Evolutionary conservation across 2,888 invertebrate genomes (phyloP).

Genomic region (Euphydryas editha): DNA sequence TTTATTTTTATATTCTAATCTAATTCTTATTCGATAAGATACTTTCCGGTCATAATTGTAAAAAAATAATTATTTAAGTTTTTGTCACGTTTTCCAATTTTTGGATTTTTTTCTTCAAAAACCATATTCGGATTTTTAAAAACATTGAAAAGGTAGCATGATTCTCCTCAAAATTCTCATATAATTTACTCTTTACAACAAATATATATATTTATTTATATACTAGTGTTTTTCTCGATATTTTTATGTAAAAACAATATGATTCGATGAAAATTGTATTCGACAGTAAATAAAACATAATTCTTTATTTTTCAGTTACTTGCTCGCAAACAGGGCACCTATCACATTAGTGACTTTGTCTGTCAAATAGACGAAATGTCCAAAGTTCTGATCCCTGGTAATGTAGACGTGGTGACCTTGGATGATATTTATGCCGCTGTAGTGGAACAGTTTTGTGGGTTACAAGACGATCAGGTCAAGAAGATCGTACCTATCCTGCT

Average conservation of each 20-base stretch:
- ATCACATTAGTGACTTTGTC: conserved; percentile 58
- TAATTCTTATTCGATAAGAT: neutral
- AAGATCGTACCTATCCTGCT: conserved; percentile 68
- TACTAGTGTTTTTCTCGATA: too few relatives aligned
- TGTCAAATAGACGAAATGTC: conserved; percentile 64
- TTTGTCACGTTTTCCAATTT: too few relatives aligned
- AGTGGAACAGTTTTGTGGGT: conserved; percentile 73
- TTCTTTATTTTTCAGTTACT: conserved; percentile 53
- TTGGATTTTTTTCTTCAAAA: too few relatives aligned
- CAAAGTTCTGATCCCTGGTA: conserved; percentile 53
- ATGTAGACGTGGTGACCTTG: conserved; percentile 56
- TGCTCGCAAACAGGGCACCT: conserved; percentile 52
- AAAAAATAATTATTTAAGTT: too few relatives aligned
- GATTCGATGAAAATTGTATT: too few relatives aligned
- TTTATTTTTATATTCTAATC: neutral
- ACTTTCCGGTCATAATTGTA: too few relatives aligned
- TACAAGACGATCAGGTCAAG: conserved; percentile 67
- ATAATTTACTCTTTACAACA: too few relatives aligned
- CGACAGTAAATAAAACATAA: neutral
- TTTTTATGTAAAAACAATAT: too few relatives aligned
- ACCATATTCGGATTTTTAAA: too few relatives aligned
- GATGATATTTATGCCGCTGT: conserved; percentile 68
- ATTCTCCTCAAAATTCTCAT: too few relatives aligned
- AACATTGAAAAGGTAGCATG: too few relatives aligned
- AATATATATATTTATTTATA: too few relatives aligned